Conservation (phyloP, 2,888 invertebrate species). For the Hemicrepidius hirtus region DNA sequence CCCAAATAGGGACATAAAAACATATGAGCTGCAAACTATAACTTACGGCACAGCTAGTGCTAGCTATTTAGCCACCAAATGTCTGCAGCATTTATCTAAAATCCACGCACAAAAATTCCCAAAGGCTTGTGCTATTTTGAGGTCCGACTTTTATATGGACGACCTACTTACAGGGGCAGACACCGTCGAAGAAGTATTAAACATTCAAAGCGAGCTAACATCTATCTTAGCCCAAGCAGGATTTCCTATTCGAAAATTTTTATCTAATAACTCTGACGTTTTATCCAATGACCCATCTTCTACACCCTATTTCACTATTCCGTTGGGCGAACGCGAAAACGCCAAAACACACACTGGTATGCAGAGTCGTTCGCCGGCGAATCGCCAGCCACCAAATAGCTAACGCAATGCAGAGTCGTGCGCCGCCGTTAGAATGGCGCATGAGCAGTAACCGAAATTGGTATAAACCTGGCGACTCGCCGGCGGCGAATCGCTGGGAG, state of each 20-base stretch:
- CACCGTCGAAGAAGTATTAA: background rate
- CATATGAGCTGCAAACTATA: conserved; percentile 53
- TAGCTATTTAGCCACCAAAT: conserved; percentile 53
- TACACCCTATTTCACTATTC: conserved; percentile 1
- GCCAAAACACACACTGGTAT: too few species aligned
- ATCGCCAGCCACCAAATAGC: too few species aligned
- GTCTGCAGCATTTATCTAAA: conserved; percentile 50
- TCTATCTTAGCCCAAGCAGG: conserved; percentile 7
- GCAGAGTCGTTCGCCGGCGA: too few species aligned
- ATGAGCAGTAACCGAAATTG: too few species aligned
- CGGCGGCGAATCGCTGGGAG: too few species aligned
- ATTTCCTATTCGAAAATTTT: conserved; percentile 31
- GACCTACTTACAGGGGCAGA: conserved; percentile 35
- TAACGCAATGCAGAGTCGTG: too few species aligned
- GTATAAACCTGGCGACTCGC: too few species aligned
- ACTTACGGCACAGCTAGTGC: conserved; percentile 58
- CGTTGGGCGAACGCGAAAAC: conserved; percentile 26
- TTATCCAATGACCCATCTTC: background rate
- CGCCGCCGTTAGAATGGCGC: too few species aligned
- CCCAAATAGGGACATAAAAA: conserved; percentile 41
- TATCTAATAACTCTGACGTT: conserved; percentile 23
- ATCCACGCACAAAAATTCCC: background rate
- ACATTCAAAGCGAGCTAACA: conserved; percentile 17
- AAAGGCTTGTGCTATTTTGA: conserved; percentile 14
- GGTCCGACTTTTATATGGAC: conserved; percentile 41